Evolutionary conservation across 2,113 vertebrate genomes (phyloP).

Genomic region (Calyptommatus sinebrachiatus): DNA sequence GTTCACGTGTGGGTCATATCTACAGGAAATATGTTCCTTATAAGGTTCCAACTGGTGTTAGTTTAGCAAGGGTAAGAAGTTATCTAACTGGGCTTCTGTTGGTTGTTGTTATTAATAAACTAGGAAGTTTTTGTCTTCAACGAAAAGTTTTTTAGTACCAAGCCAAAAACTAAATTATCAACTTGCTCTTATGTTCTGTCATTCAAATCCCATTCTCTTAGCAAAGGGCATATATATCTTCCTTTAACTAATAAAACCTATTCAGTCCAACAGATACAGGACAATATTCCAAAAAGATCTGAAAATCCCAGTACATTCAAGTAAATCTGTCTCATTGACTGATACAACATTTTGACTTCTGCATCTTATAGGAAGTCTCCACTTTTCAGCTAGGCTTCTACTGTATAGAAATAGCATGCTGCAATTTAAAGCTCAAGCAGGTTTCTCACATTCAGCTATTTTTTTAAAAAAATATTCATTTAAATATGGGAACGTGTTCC

Average conservation of each 20-base stretch:
- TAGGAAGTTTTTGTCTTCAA: background rate
- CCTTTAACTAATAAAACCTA: background rate
- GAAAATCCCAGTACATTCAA: background rate
- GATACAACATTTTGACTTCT: background rate
- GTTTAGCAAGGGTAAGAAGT: constrained; percentile 85
- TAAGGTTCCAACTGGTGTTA: constrained; percentile 93
- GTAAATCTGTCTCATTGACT: background rate
- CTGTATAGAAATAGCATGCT: constrained; percentile 33
- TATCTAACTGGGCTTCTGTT: background rate
- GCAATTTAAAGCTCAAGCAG: constrained; percentile 27
- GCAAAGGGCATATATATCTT: fast-evolving
- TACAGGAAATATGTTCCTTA: constrained; percentile 98
- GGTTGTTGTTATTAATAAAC: no score
- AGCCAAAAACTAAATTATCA: background rate
- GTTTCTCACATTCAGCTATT: constrained; percentile 32
- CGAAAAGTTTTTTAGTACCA: no score
- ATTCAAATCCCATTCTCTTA: background rate
- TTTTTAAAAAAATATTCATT: constrained; percentile 34
- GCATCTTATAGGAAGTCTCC: background rate
- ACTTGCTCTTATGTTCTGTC: background rate
- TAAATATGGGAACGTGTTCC: constrained; percentile 54
- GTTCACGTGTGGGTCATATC: constrained; percentile 96
- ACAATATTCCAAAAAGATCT: background rate
- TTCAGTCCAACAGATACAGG: background rate
- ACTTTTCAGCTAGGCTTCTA: constrained; percentile 25